A percentile compares a stretch with the other conserved stretches of the same genome.
Evolutionary conservation across 2,797 vertebrate species (phyloP).

Genomic region (Yasuhikotakia modesta): DNA sequence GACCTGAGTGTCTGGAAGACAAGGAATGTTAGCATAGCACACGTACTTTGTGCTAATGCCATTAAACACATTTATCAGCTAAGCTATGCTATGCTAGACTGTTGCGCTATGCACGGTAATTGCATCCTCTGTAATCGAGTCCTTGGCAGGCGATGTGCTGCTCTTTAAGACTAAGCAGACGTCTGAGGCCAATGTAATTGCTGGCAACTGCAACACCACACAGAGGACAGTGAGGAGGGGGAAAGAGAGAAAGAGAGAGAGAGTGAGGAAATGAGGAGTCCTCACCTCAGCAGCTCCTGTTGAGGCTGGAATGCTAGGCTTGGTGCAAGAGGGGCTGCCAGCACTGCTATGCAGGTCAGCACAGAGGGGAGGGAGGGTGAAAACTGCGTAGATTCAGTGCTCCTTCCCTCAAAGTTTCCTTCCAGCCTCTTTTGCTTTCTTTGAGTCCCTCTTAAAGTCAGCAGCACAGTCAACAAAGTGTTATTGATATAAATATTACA

Average conservation of each 20-base stretch:
- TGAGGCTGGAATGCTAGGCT: constrained; percentile 64
- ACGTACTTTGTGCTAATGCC: constrained; percentile 57
- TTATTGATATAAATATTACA: not conserved
- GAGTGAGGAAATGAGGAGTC: constrained; percentile 44
- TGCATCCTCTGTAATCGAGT: constrained; percentile 61
- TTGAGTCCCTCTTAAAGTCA: constrained; percentile 3
- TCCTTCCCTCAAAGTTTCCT: constrained; percentile 63
- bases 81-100: constrained; percentile 49
- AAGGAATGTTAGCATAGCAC: constrained; percentile 51
- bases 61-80: constrained; percentile 67
- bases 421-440: constrained; percentile 31
- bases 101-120: constrained; percentile 58
- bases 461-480: not conserved
- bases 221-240: constrained; percentile 50
- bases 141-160: constrained; percentile 62
- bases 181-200: constrained; percentile 67
- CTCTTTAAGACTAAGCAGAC: constrained; percentile 64
- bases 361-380: constrained; percentile 40
- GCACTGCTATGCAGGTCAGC: constrained; percentile 54
- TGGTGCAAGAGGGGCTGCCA: constrained; percentile 52
- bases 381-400: constrained; percentile 49
- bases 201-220: constrained; percentile 58
- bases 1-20: constrained; percentile 59
- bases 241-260: constrained; percentile 33
- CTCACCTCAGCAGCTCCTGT: constrained; percentile 57